Conservation (phyloP, 2,113 vertebrate genomes). For the Paracanthobrama guichenoti region DNA sequence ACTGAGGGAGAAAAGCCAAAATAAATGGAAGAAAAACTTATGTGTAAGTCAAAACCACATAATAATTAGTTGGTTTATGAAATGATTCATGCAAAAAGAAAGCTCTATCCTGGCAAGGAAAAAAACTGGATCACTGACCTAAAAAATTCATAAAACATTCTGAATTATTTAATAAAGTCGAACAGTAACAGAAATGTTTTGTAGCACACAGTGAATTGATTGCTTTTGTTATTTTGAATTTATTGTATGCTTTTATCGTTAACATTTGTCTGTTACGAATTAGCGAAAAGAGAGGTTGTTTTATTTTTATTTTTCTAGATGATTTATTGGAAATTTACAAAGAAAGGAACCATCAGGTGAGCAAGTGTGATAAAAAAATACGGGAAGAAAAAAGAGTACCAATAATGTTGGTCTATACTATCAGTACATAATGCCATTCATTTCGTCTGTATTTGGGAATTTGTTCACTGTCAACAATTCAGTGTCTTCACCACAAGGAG, state of each 20-base stretch:
- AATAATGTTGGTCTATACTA: neutral
- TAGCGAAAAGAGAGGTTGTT: neutral
- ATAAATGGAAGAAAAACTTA: neutral
- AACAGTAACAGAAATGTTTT: neutral
- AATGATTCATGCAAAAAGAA: neutral
- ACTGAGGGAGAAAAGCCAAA: neutral
- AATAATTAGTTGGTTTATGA: neutral
- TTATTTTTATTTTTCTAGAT: neutral
- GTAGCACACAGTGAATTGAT: neutral
- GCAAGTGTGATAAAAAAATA: neutral
- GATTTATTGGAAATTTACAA: neutral
- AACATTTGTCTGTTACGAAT: neutral
- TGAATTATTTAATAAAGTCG: neutral
- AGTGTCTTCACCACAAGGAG: slow-evolving; percentile 16
- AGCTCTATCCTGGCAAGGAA: too few species aligned
- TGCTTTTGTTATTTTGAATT: neutral
- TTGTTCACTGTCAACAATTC: neutral
- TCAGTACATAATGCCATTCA: neutral
- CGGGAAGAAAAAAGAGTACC: neutral
- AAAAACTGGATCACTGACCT: neutral
- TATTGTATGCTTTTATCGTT: neutral
- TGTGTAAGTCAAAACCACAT: neutral
- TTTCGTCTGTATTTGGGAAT: neutral
- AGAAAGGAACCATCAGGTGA: neutral
- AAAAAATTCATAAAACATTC: neutral